These are phyloP conservation scores for Autographa pulchrina DNA, from an alignment of 2,888 invertebrate genomes.

Conservation along the genomic window DNA sequence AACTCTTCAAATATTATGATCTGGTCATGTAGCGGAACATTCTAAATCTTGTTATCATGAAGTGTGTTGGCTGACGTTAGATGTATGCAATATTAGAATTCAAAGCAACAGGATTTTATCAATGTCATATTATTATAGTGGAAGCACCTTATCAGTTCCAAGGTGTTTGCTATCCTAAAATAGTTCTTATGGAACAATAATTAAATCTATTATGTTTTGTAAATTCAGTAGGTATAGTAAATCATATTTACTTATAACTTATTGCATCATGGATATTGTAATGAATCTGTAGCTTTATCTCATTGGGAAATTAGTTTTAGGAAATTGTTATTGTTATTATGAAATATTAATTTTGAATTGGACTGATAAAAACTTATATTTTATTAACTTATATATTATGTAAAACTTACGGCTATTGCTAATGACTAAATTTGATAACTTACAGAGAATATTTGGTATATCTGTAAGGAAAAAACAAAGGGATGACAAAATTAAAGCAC, in stretches of 20 bases:
- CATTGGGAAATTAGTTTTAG: neutral
- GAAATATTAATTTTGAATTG: neutral
- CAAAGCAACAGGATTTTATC: conserved; percentile 10
- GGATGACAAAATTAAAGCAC: conserved; percentile 72
- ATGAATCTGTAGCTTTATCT: neutral
- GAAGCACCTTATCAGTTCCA: conserved; percentile 15
- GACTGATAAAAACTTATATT: conserved; percentile 4
- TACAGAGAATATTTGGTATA: conserved; percentile 84
- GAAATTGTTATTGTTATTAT: neutral
- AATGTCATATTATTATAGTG: conserved; percentile 12
- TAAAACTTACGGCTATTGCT: conserved; percentile 15
- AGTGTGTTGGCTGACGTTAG: neutral
- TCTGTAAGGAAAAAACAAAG: conserved; percentile 73
- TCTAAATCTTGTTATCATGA: conserved; percentile 6
- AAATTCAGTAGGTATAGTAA: neutral
- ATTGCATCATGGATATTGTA: neutral
- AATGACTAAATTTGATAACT: conserved; percentile 36
- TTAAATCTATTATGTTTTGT: conserved; percentile 10
- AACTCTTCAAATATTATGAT: neutral
- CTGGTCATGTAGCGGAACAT: neutral
- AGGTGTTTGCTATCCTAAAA: conserved; percentile 14
- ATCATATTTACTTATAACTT: conserved; percentile 6
- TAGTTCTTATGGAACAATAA: neutral
- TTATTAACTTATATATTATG: neutral
- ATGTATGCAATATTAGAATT: conserved; percentile 14